Evolutionary conservation across 2,888 invertebrate species (phyloP).

Genomic region (Lottia gigantea): DNA sequence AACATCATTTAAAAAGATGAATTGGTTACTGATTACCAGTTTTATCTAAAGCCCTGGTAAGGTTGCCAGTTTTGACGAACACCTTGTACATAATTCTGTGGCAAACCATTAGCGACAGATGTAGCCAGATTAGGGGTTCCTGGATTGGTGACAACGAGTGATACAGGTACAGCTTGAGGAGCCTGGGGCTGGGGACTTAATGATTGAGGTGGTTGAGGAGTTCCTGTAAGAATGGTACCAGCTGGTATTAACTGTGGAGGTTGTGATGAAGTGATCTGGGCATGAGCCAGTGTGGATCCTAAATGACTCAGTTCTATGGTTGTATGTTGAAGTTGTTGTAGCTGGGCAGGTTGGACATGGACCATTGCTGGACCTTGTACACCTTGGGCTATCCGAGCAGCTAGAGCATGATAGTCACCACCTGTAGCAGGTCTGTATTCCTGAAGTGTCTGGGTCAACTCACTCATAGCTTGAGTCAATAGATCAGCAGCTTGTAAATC

Average conservation of each 20-base stretch:
- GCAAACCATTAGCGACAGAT: neutral
- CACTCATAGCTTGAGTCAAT: conserved; percentile 69
- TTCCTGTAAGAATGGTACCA: conserved; percentile 7
- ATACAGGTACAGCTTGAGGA: conserved; percentile 24
- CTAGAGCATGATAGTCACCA: conserved; percentile 7
- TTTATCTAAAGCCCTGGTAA: no score
- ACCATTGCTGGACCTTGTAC: conserved; percentile 38
- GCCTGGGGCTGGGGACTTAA: conserved; percentile 14
- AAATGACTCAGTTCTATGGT: conserved; percentile 58
- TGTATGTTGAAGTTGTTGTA: conserved; percentile 35
- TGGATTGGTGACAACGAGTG: conserved; percentile 24
- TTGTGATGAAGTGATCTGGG: conserved; percentile 35
- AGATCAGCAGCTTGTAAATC: conserved; percentile 62
- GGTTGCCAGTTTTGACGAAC: no score
- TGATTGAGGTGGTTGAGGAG: neutral
- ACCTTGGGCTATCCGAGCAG: conserved; percentile 16
- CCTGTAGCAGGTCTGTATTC: conserved; percentile 42
- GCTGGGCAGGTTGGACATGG: conserved; percentile 42
- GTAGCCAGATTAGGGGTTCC: conserved; percentile 17
- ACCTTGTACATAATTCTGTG: no score
- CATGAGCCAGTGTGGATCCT: conserved; percentile 46
- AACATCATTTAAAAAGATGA: no score
- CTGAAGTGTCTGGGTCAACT: conserved; percentile 62
- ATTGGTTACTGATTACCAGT: no score
- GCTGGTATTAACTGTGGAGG: conserved; percentile 18